Percentiles rank a stretch among this genome's conserved stretches.
Evolutionary conservation across 2,113 vertebrate genomes (phyloP).

Genomic region (Pholis gunnellus): DNA sequence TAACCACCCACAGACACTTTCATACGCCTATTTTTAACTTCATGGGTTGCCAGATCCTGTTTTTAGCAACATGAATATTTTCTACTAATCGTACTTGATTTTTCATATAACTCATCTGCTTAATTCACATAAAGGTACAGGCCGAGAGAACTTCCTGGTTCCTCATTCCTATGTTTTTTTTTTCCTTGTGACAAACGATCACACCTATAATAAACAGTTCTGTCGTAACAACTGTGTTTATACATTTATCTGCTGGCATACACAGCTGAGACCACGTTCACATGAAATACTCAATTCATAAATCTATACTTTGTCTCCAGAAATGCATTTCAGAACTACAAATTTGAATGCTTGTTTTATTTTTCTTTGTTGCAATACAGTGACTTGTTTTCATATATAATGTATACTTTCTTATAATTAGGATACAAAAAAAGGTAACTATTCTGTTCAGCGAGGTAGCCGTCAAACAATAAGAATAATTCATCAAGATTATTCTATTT

Average conservation of each 20-base stretch:
- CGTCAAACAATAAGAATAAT: too few species aligned
- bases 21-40: neutral
- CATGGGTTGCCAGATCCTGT: neutral
- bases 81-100: neutral
- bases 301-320: neutral
- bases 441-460: too few species aligned
- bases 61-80: neutral
- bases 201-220: too few species aligned
- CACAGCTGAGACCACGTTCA: neutral
- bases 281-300: neutral
- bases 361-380: neutral
- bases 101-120: neutral
- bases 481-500: too few species aligned
- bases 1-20: conserved; percentile 21
- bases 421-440: neutral
- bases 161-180: neutral
- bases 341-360: neutral
- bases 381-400: neutral
- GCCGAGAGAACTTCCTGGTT: neutral
- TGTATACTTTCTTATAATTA: neutral
- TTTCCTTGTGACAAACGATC: neutral
- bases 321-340: neutral
- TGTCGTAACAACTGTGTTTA: neutral
- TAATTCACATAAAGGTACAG: neutral
- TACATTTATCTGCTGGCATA: neutral